Base-by-base conservation (phyloP, 1,140 invertebrate species). In the Mizuhopecten yessoensis region DNA sequence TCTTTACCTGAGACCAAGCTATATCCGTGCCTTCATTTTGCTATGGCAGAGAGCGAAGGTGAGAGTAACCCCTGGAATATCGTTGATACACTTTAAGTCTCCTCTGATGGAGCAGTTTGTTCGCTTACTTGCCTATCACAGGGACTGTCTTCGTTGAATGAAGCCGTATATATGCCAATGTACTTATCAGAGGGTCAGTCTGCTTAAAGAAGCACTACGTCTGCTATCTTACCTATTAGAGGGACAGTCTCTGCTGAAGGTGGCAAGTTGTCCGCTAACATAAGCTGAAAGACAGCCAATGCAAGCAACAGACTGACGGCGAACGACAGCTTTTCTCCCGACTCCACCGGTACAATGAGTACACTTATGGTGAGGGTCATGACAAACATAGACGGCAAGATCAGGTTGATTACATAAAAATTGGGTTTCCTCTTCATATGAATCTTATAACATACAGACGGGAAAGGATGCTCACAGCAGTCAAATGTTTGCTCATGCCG, bases 311-410 rank as follows among this genome's bases (percentile, higher is more conserved):
- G 39, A 7, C 86, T 90, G 0, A 93, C 45, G 15, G 34, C 75
- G 34, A 93, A 90, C 1, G 75, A 88, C 11, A 91, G 33, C 34
- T 90, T 91, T 39, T 93, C 92, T 11, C 92, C 92, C 0, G 88
- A 91, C 34, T 92, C 90, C 3, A 88, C 86, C 1, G 93, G 93
- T 13, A 92, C 88, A 20, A 90, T 34, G 75, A 90, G 91, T 0
- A 57, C 88, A 17, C 86, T 17, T 7, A 90, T 90, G 0, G 99
- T 98, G 98, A 99, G 99, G 93, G 99, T 99, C n/a, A 91, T 92
- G 87, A 96, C 94, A 23, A 95, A 88, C n/a, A 95, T 90, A 90
- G 94, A 95, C 0, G 95, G 95, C 34, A 94, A 91, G n/a, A 96
- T 91, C 15, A 96, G 89, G 91, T 96, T 96, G 20, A 93, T 92